Percentiles rank a stretch among this genome's conserved stretches.
Evolutionary conservation across 2,888 invertebrate genomes (phyloP).

Genomic region (Druceiella hillmani): DNA sequence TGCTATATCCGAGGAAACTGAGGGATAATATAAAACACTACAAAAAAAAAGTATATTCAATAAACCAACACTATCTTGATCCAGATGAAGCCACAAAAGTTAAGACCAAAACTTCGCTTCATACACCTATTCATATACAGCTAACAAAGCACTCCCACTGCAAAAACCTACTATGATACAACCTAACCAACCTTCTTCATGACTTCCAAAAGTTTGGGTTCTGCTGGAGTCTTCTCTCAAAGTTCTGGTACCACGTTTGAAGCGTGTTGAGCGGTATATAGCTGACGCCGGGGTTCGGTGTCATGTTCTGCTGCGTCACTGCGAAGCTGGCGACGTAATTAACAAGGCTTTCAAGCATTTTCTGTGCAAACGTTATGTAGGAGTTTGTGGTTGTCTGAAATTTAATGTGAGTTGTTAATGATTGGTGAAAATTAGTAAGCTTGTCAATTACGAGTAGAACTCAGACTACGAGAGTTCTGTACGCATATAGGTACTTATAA

Average conservation of each 20-base stretch:
- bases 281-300: conserved; percentile 69
- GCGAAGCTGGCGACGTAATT: conserved; percentile 92
- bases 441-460: background rate
- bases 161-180: no score
- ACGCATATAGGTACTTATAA: no score
- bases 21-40: no score
- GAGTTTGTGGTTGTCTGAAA: conserved; percentile 41
- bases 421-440: conserved; percentile 2
- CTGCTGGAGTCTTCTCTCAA: conserved; percentile 78
- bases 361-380: conserved; percentile 70
- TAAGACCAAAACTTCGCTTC: no score
- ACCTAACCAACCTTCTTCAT: no score
- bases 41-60: no score
- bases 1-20: no score
- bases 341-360: conserved; percentile 89
- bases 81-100: no score
- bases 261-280: conserved; percentile 85
- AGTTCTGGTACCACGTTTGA: conserved; percentile 92
- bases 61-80: no score
- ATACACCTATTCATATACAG: no score
- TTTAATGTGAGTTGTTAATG: conserved; percentile 11
- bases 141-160: no score
- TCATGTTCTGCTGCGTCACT: conserved; percentile 72
- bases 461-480: no score
- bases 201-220: conserved; percentile 96